Evolutionary conservation across 2,113 vertebrate species (phyloP).

Genomic region (Forbesichthys agassizii): DNA sequence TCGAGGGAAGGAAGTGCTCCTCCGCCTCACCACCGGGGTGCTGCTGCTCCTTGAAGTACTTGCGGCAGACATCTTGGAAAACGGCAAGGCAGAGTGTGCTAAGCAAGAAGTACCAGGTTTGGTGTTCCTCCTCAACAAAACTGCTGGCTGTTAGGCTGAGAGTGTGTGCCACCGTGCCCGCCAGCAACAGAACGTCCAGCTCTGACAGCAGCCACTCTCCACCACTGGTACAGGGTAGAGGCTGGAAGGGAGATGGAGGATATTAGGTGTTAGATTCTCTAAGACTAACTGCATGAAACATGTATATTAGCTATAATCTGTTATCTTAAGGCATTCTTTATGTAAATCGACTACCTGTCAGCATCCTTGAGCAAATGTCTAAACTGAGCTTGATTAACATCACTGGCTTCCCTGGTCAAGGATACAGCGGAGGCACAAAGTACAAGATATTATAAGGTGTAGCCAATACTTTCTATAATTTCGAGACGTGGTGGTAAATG

Average conservation of each 20-base stretch:
- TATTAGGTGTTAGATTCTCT: too few relatives aligned
- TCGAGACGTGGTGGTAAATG: too few relatives aligned
- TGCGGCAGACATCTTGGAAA: conserved; percentile 86
- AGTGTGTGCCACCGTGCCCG: conserved; percentile 86
- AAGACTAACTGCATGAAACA: too few relatives aligned
- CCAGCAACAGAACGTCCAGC: conserved; percentile 82
- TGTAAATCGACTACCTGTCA: too few relatives aligned
- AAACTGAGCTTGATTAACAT: too few relatives aligned
- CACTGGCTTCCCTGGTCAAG: too few relatives aligned
- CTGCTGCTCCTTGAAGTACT: conserved; percentile 72
- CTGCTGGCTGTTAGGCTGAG: conserved; percentile 91
- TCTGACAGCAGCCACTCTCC: conserved; percentile 82
- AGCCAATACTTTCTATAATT: too few relatives aligned
- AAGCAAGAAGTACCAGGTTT: conserved; percentile 96
- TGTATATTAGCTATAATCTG: too few relatives aligned
- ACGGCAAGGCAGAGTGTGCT: conserved; percentile 89
- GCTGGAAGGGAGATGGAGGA: background rate
- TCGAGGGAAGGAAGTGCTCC: conserved; percentile 50
- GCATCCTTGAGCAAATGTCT: too few relatives aligned
- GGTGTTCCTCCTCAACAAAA: conserved; percentile 96
- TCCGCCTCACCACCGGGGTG: conserved; percentile 40
- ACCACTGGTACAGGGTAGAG: conserved; percentile 5
- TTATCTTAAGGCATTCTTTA: too few relatives aligned
- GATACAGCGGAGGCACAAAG: too few relatives aligned
- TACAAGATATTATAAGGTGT: too few relatives aligned